phyloP scores from a whole-genome alignment of 1,140 invertebrate species.

The Drosophila truncata region DNA sequence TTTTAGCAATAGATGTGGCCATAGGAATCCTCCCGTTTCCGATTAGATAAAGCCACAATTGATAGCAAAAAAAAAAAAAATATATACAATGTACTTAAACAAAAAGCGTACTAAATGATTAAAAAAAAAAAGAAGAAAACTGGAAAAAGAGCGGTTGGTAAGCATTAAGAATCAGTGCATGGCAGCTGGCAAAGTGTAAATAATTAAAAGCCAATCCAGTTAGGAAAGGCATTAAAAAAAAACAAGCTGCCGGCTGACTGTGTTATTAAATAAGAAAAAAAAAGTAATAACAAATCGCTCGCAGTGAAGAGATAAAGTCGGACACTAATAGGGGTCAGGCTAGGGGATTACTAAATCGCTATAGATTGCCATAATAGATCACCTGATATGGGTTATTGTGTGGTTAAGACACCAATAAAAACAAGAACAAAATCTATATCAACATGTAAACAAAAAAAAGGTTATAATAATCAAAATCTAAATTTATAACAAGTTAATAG shows the following conservation, averaged over 20 bases:
- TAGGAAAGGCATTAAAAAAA: slow-evolving; percentile 42
- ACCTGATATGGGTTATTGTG: slow-evolving; percentile 1
- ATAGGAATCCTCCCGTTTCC: slow-evolving; percentile 5
- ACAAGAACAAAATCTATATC: background rate
- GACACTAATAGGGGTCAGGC: slow-evolving; percentile 14
- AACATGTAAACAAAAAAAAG: background rate
- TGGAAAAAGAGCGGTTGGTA: background rate
- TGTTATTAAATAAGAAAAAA: slow-evolving; percentile 22
- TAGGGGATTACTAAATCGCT: slow-evolving; percentile 14
- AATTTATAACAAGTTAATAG: too few species aligned
- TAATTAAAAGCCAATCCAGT: slow-evolving; percentile 64
- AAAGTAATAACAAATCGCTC: slow-evolving; percentile 16
- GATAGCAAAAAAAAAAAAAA: slow-evolving; percentile 12
- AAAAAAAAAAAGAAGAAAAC: slow-evolving; percentile 5
- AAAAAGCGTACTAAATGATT: background rate
- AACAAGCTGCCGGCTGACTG: slow-evolving; percentile 22
- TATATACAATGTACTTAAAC: background rate
- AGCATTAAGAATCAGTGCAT: slow-evolving; percentile 71
- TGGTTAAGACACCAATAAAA: background rate
- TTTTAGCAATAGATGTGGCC: background rate
- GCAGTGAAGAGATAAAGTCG: slow-evolving; percentile 15
- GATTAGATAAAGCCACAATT: slow-evolving; percentile 28
- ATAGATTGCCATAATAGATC: slow-evolving; percentile 2
- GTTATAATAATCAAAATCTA: too few species aligned
- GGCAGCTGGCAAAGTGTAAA: slow-evolving; percentile 66